These are phyloP conservation scores for Indri indri DNA, from an alignment of 2,113 vertebrate genomes.

Conservation along the genomic window DNA sequence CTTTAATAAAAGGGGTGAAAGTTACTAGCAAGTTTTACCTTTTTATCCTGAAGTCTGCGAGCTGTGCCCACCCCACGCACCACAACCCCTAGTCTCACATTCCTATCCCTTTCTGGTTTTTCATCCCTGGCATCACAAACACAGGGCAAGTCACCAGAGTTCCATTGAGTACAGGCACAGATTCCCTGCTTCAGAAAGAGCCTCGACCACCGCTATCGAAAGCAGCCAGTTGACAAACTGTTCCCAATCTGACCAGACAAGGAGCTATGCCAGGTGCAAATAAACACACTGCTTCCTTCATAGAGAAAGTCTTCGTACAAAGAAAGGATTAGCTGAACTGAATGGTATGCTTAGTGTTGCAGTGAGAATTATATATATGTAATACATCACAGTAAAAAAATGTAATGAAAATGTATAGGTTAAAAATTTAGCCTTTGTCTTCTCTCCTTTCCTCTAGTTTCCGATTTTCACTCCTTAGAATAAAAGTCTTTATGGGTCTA, in stretches of 20 bases:
- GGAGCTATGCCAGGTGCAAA: not conserved
- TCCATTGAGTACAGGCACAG: not conserved
- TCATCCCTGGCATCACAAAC: not conserved
- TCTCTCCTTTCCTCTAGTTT: not conserved
- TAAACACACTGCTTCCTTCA: not conserved
- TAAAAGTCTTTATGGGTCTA: not conserved
- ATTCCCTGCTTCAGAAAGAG: not conserved
- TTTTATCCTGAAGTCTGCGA: not conserved
- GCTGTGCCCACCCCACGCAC: not conserved
- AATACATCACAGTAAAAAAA: not conserved
- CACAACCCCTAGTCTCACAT: not conserved
- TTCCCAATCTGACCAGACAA: not conserved
- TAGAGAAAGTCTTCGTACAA: not conserved
- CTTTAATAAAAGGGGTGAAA: conserved; percentile 33
- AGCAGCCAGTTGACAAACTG: not conserved
- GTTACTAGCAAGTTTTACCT: not conserved
- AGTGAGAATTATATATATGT: not conserved
- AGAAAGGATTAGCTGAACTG: not conserved
- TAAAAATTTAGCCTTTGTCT: not conserved
- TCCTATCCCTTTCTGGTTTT: not conserved
- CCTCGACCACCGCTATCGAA: not conserved
- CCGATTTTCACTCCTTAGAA: not conserved
- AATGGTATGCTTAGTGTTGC: not conserved
- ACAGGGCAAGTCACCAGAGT: not conserved
- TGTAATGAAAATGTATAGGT: not conserved